phyloP scores from a whole-genome alignment of 2,888 invertebrate genomes.

The Limnephilus rhombicus region DNA sequence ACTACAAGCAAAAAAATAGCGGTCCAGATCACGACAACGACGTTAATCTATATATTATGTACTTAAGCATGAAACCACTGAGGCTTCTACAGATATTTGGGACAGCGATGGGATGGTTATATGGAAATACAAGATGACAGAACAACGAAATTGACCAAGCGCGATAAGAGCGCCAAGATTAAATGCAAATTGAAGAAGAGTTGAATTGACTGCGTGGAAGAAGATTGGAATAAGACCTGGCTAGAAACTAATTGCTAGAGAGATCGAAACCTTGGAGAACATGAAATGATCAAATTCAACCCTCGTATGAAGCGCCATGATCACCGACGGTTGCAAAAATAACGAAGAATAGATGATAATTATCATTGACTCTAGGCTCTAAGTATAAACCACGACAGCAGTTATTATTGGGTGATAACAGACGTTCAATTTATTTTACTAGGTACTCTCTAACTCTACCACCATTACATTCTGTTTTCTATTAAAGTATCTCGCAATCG shows the following conservation, averaged over 20 bases:
- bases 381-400: background rate
- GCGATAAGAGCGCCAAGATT: too few relatives aligned
- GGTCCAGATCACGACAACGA: too few relatives aligned
- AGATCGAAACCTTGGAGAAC: background rate
- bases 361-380: background rate
- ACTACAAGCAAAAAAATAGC: background rate
- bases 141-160: too few relatives aligned
- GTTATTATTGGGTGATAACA: background rate
- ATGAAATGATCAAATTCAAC: background rate
- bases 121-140: too few relatives aligned
- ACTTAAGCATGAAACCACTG: too few relatives aligned
- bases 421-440: background rate
- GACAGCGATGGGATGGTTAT: too few relatives aligned
- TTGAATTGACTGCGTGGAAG: background rate
- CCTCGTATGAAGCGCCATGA: background rate
- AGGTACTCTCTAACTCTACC: background rate
- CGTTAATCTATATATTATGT: too few relatives aligned
- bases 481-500: background rate
- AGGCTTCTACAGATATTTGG: too few relatives aligned
- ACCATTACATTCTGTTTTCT: background rate
- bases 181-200: too few relatives aligned
- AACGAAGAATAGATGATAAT: background rate
- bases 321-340: background rate
- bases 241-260: background rate
- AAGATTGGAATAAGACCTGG: background rate